phyloP scores from a whole-genome alignment of 2,113 vertebrate species.

The Marcusenius ussheri region DNA sequence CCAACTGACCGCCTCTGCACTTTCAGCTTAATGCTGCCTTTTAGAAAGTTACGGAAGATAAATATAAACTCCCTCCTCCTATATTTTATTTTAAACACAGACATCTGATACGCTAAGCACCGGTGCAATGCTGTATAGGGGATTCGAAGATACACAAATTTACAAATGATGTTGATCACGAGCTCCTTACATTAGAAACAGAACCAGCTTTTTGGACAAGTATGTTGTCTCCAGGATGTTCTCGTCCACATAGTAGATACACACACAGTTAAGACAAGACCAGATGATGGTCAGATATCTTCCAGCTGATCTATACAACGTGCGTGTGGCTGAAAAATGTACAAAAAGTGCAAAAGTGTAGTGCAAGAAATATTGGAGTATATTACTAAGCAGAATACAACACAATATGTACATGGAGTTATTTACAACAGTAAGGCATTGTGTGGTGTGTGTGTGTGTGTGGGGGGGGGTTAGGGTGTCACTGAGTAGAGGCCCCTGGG shows the following conservation, averaged over 20 bases:
- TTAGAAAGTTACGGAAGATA: not conserved
- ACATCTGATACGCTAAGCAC: not conserved
- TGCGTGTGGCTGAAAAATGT: no score
- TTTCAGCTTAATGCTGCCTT: not conserved
- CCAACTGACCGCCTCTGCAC: not conserved
- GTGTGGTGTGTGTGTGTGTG: not conserved
- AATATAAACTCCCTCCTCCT: not conserved
- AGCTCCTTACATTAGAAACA: not conserved
- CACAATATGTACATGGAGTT: not conserved
- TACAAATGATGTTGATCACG: not conserved
- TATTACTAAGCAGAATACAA: not conserved
- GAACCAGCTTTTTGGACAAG: not conserved
- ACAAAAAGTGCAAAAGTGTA: not conserved
- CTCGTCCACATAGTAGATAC: not conserved
- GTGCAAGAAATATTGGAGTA: not conserved
- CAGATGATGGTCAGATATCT: not conserved
- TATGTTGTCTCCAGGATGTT: not conserved
- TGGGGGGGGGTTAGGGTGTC: not conserved
- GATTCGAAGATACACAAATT: not conserved
- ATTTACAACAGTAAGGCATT: not conserved
- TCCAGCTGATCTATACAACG: no score
- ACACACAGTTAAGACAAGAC: not conserved
- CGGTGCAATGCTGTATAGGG: not conserved
- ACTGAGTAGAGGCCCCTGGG: not conserved
- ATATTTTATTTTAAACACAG: not conserved